Percentiles rank a stretch among this genome's conserved stretches.
Conservation (phyloP, 2,888 invertebrate species). For the Acrocyrtus sp. region DNA sequence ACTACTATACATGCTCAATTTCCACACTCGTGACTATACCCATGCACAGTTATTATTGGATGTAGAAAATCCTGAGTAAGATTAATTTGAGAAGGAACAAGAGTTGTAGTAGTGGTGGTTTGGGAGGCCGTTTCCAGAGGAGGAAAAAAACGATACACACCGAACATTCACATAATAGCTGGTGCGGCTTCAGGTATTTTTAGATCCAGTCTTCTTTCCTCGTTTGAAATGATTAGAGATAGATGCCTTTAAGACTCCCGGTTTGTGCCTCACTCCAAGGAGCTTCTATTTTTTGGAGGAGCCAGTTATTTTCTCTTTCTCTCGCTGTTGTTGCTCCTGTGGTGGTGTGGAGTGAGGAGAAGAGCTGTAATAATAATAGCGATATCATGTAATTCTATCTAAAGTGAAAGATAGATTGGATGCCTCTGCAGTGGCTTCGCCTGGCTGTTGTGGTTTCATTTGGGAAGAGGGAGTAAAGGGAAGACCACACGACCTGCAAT, state of each 20-base stretch:
- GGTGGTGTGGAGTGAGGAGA: not conserved
- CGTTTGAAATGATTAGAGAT: too few species aligned
- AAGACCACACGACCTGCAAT: not conserved
- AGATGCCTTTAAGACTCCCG: too few species aligned
- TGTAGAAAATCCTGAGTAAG: slow-evolving; percentile 21
- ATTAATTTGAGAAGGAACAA: slow-evolving; percentile 29
- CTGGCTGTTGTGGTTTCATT: slow-evolving; percentile 18
- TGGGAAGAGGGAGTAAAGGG: not conserved
- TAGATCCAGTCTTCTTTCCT: too few species aligned
- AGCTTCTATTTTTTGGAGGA: too few species aligned
- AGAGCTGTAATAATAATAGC: slow-evolving; percentile 3
- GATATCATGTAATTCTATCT: not conserved
- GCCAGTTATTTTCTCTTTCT: not conserved
- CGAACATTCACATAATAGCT: too few species aligned
- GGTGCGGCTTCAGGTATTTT: too few species aligned
- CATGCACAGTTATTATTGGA: too few species aligned
- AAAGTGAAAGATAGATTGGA: slow-evolving; percentile 8
- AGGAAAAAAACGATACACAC: too few species aligned
- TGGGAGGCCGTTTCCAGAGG: too few species aligned
- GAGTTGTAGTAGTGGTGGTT: too few species aligned
- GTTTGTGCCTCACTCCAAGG: too few species aligned
- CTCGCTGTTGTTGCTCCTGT: not conserved
- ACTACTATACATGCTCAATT: not conserved
- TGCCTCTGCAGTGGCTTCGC: not conserved
- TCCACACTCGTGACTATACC: too few species aligned